A percentile compares a stretch with the other conserved stretches of the same genome.
Evolutionary conservation across 2,113 vertebrate species (phyloP).

Genomic region (Gymnarchus niloticus): DNA sequence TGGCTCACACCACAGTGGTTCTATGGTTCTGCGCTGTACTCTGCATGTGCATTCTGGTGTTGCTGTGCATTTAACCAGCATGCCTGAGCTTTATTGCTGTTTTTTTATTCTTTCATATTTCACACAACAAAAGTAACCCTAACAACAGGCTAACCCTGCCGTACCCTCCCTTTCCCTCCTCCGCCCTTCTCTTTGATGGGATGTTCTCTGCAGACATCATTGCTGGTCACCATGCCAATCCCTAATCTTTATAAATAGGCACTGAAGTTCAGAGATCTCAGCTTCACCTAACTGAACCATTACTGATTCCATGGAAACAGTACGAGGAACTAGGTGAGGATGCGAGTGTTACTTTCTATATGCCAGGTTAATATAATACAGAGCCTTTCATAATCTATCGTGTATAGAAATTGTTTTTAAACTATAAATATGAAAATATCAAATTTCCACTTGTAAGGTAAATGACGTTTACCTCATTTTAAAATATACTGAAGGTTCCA

Average conservation of each 20-base stretch:
- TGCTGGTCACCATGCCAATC: constrained; percentile 17
- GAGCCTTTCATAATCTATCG: background rate
- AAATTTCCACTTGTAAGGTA: too few relatives aligned
- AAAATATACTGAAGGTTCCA: too few relatives aligned
- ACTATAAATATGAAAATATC: too few relatives aligned
- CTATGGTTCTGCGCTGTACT: background rate
- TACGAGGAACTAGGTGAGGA: constrained; percentile 59
- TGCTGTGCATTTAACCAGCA: background rate
- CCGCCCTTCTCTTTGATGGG: background rate
- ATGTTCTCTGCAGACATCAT: background rate
- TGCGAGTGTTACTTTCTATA: too few relatives aligned
- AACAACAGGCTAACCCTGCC: background rate
- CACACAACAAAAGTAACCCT: background rate
- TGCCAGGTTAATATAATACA: background rate
- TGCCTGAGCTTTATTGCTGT: background rate
- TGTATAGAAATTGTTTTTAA: too few relatives aligned
- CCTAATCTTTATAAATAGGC: constrained; percentile 57
- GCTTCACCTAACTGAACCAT: constrained; percentile 55
- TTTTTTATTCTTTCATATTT: background rate
- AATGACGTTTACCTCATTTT: too few relatives aligned
- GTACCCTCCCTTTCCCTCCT: constrained; percentile 5
- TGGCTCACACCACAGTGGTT: background rate
- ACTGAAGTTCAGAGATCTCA: constrained; percentile 48
- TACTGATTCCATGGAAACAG: constrained; percentile 62
- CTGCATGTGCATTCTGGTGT: too few relatives aligned